A percentile compares a stretch with the other conserved stretches of the same genome.
These are phyloP conservation scores for Malurus leucopterus DNA, from an alignment of 2,797 vertebrate genomes.

Conservation along the genomic window DNA sequence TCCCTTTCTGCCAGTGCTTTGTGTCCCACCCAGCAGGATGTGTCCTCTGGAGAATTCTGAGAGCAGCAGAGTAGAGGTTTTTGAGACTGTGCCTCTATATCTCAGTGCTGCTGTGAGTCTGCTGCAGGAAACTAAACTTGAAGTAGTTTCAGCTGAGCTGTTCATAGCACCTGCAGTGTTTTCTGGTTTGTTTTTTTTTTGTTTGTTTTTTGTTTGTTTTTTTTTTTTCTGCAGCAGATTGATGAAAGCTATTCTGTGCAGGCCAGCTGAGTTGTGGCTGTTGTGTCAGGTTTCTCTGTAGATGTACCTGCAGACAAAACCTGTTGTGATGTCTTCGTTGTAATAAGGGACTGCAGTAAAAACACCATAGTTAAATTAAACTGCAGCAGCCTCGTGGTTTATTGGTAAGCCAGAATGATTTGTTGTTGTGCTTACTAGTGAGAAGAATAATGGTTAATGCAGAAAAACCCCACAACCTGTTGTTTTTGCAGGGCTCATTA, in stretches of 20 bases:
- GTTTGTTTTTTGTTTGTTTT: neutral
- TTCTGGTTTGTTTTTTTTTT: neutral
- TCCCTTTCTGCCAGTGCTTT: neutral
- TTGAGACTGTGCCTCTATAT: neutral
- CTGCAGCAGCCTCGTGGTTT: neutral
- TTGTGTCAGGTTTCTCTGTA: neutral
- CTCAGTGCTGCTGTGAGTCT: neutral
- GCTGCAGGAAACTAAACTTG: neutral
- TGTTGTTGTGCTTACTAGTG: neutral
- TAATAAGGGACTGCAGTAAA: neutral
- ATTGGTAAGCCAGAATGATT: neutral
- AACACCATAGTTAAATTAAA: neutral
- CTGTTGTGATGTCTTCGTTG: neutral
- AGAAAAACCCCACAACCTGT: neutral
- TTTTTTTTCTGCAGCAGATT: neutral
- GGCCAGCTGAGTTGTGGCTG: neutral
- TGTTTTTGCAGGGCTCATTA: conserved; percentile 80
- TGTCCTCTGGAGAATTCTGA: neutral
- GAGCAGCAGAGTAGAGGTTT: neutral
- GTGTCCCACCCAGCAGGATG: neutral
- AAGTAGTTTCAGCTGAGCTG: neutral
- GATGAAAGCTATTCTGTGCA: neutral
- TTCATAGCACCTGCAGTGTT: neutral
- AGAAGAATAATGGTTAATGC: neutral
- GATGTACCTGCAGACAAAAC: neutral